Percentiles rank a stretch among this genome's conserved stretches.
phyloP scores from a whole-genome alignment of 2,888 invertebrate genomes.

The Hyposoter didymator region DNA sequence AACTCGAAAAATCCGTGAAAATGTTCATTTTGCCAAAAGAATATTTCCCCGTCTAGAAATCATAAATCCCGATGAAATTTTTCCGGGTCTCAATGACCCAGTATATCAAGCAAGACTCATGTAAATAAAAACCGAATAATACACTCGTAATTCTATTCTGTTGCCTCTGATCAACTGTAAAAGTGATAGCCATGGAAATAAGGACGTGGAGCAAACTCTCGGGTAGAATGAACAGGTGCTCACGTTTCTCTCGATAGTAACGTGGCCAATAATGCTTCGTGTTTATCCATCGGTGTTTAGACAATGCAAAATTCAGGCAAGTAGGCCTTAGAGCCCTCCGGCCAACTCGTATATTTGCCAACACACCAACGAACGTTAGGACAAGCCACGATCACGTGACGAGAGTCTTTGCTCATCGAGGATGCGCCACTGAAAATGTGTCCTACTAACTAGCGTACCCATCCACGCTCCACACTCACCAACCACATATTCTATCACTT shows the following conservation, averaged over 20 bases:
- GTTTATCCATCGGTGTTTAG: conserved; percentile 51
- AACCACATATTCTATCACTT: conserved; percentile 33
- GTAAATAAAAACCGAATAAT: background rate
- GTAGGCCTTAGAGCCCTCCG: conserved; percentile 62
- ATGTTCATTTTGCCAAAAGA: too few species aligned
- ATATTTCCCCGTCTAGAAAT: too few species aligned
- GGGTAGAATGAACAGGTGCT: conserved; percentile 35
- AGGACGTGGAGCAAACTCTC: conserved; percentile 42
- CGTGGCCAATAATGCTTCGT: conserved; percentile 45
- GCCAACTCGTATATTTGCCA: conserved; percentile 26
- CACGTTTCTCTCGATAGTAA: conserved; percentile 62
- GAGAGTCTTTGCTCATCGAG: conserved; percentile 35
- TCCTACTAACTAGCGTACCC: conserved; percentile 60
- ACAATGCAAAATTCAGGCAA: conserved; percentile 70
- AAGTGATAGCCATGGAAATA: conserved; percentile 49
- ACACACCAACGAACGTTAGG: conserved; percentile 20
- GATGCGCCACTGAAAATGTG: conserved; percentile 60
- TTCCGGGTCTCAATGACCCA: too few species aligned
- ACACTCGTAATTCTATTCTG: conserved; percentile 17
- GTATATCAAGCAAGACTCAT: background rate
- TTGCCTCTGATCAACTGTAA: conserved; percentile 49
- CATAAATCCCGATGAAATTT: too few species aligned
- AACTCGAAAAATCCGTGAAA: too few species aligned
- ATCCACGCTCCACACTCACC: conserved; percentile 1
- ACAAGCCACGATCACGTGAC: conserved; percentile 38